Evolutionary conservation across 2,797 vertebrate genomes (phyloP).

Genomic region (Microctenopoma stevenorrisi): DNA sequence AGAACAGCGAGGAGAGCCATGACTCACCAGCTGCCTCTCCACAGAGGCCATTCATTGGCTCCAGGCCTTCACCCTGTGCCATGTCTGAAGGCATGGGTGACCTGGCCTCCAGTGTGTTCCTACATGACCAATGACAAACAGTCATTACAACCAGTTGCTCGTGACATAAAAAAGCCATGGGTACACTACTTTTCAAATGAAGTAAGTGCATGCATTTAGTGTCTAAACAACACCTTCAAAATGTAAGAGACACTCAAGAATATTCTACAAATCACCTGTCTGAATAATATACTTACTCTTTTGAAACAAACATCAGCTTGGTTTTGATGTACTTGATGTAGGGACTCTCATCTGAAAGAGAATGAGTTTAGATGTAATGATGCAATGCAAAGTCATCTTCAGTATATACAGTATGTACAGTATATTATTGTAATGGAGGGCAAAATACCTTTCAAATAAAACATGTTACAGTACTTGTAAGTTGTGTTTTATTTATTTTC

Average conservation of each 20-base stretch:
- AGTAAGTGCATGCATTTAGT: slow-evolving; percentile 5
- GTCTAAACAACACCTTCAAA: neutral
- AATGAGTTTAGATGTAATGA: slow-evolving; percentile 19
- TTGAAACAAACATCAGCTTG: slow-evolving; percentile 84
- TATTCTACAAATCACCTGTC: neutral
- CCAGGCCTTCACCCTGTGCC: slow-evolving; percentile 65
- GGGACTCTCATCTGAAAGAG: slow-evolving; percentile 77
- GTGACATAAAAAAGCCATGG: slow-evolving; percentile 20
- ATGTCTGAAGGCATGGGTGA: slow-evolving; percentile 67
- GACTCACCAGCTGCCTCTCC: slow-evolving; percentile 83
- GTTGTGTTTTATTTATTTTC: neutral
- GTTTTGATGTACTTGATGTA: slow-evolving; percentile 85
- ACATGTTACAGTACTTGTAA: neutral
- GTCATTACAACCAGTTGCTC: slow-evolving; percentile 66
- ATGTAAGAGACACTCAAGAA: neutral
- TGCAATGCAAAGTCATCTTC: slow-evolving; percentile 8
- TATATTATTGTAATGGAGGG: too few relatives aligned
- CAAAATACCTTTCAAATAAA: neutral
- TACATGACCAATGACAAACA: slow-evolving; percentile 83
- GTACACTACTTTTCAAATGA: slow-evolving; percentile 6
- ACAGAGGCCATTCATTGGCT: slow-evolving; percentile 69
- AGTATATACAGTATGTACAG: too few relatives aligned
- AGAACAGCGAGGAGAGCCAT: slow-evolving; percentile 44
- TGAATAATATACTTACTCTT: slow-evolving; percentile 79
- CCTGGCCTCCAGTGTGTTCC: slow-evolving; percentile 77